Percentiles rank a stretch among this genome's conserved stretches.
These are phyloP conservation scores for Vultur gryphus DNA, from an alignment of 2,797 vertebrate species.

Conservation along the genomic window DNA sequence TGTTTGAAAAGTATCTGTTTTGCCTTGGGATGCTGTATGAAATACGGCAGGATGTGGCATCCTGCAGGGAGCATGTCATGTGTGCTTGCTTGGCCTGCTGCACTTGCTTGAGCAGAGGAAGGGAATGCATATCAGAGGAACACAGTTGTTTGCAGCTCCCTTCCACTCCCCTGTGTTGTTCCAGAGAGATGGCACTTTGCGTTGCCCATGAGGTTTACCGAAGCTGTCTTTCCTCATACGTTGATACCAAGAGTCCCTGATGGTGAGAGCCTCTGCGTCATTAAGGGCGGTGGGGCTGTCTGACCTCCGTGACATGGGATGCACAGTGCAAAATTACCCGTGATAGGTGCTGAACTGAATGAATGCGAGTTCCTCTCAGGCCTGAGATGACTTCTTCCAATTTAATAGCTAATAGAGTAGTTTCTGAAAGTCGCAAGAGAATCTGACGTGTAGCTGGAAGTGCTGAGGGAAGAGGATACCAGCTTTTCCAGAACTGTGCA, in stretches of 20 bases:
- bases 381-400: background rate
- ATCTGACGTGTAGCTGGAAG: background rate
- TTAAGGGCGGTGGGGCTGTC: background rate
- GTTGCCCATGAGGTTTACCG: fast-evolving
- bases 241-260: background rate
- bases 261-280: background rate
- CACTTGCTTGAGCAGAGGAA: background rate
- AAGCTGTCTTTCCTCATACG: background rate
- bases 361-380: background rate
- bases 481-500: constrained; percentile 54
- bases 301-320: background rate
- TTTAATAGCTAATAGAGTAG: background rate
- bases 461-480: constrained; percentile 31
- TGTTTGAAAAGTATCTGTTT: constrained; percentile 1
- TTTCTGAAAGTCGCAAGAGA: background rate
- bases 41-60: constrained; percentile 9
- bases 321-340: background rate
- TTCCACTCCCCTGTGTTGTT: background rate
- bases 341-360: background rate
- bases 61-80: constrained; percentile 22
- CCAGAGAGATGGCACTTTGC: background rate
- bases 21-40: background rate
- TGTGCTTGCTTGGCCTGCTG: background rate
- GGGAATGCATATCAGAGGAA: constrained; percentile 1
- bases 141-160: background rate